Conservation (phyloP, 2,888 invertebrate genomes). For the Seladonia tumulorum region DNA sequence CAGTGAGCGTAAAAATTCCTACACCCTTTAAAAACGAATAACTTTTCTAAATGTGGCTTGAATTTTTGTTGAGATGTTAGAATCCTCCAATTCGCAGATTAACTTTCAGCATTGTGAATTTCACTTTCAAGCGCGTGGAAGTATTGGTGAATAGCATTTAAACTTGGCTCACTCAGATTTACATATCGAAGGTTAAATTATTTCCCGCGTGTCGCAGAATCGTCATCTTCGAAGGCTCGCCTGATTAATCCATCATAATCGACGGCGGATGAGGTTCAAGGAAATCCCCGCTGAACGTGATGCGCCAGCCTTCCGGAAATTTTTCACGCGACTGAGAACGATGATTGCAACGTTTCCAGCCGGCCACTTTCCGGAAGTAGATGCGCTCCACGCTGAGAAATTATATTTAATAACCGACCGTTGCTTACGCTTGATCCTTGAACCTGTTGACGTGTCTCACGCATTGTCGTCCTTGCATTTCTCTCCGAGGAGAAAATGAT, state of each 20-base stretch:
- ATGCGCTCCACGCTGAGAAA: constrained; percentile 19
- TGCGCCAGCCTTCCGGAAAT: constrained; percentile 25
- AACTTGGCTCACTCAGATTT: not conserved
- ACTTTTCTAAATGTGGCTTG: too few species aligned
- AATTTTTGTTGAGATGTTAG: too few species aligned
- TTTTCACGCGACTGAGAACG: constrained; percentile 25
- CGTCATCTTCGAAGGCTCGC: not conserved
- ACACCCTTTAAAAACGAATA: too few species aligned
- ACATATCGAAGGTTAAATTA: not conserved
- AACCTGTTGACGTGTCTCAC: constrained; percentile 10
- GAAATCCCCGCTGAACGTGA: not conserved
- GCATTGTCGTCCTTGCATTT: not conserved
- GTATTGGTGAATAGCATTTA: not conserved
- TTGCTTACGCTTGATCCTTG: constrained; percentile 34
- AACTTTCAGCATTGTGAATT: not conserved
- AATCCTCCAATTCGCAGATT: too few species aligned
- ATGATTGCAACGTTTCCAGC: constrained; percentile 22
- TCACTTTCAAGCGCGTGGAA: not conserved
- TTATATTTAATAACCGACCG: constrained; percentile 34
- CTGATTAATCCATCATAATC: not conserved
- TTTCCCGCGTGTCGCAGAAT: not conserved
- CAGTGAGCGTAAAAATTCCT: too few species aligned
- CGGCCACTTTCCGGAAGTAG: constrained; percentile 33
- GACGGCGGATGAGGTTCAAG: not conserved
- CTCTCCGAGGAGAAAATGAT: not conserved